A percentile compares a stretch with the other conserved stretches of the same genome.
These are phyloP conservation scores for Phenacoccus solenopsis DNA, from an alignment of 1,140 invertebrate genomes.

Conservation along the genomic window DNA sequence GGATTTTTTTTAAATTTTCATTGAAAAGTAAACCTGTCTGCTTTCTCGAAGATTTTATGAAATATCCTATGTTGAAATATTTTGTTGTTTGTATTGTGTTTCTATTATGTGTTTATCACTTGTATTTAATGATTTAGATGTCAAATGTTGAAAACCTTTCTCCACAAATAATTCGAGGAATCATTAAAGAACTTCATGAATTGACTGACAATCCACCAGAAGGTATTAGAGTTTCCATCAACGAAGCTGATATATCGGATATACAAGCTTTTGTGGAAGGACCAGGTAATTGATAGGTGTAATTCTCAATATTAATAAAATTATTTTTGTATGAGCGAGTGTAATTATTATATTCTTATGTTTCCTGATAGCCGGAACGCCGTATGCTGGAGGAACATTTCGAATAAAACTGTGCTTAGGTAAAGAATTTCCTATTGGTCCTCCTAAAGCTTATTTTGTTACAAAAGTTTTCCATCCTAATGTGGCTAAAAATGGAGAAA, in stretches of 20 bases:
- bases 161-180: slow-evolving; percentile 76
- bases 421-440: slow-evolving; percentile 83
- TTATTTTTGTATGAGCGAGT: not conserved
- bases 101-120: not conserved
- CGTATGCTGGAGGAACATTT: slow-evolving; percentile 72
- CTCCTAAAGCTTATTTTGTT: slow-evolving; percentile 89
- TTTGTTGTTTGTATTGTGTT: slow-evolving; percentile 5
- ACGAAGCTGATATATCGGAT: slow-evolving; percentile 83
- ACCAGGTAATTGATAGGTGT: slow-evolving; percentile 44
- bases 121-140: slow-evolving; percentile 38
- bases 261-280: slow-evolving; percentile 84
- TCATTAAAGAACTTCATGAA: slow-evolving; percentile 70
- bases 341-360: slow-evolving; percentile 22
- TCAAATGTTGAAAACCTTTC: slow-evolving; percentile 87
- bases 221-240: slow-evolving; percentile 74
- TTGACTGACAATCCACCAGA: slow-evolving; percentile 65
- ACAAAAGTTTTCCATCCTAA: slow-evolving; percentile 98
- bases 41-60: not conserved
- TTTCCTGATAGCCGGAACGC: slow-evolving; percentile 55
- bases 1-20: no score
- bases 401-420: slow-evolving; percentile 79
- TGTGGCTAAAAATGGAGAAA: slow-evolving; percentile 82
- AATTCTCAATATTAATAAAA: not conserved
- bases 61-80: not conserved
- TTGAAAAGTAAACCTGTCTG: no score